A percentile compares a stretch with the other conserved stretches of the same genome.
Evolutionary conservation across 1,140 invertebrate species (phyloP).

Genomic region (Brachionus rubens): DNA sequence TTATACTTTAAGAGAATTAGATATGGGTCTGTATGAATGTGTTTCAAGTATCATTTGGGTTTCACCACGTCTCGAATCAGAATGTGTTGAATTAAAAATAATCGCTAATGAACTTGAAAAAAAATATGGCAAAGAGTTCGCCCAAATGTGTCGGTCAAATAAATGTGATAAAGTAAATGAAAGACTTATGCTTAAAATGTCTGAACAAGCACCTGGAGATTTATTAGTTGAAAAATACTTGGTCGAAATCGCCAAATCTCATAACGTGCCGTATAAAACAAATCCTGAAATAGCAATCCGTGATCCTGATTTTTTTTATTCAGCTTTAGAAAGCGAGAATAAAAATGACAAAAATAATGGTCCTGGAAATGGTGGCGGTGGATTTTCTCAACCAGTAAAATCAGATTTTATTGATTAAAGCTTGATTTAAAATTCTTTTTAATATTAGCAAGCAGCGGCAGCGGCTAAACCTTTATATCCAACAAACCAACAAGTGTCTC

Average conservation of each 20-base stretch:
- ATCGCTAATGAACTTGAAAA: slow-evolving; percentile 78
- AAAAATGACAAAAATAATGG: not conserved
- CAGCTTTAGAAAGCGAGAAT: not conserved
- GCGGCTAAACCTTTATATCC: not conserved
- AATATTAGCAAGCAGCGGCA: not conserved
- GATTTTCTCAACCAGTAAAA: slow-evolving; percentile 4
- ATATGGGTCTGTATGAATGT: slow-evolving; percentile 89
- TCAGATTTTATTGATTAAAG: not conserved
- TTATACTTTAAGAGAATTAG: slow-evolving; percentile 69
- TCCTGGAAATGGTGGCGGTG: not conserved
- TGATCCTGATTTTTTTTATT: slow-evolving; percentile 20
- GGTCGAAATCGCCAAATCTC: slow-evolving; percentile 88
- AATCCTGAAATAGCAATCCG: slow-evolving; percentile 67
- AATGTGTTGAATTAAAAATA: slow-evolving; percentile 62
- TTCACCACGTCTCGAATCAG: slow-evolving; percentile 70
- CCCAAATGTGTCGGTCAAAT: slow-evolving; percentile 52
- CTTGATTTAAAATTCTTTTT: not conserved
- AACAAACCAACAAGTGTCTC: not conserved
- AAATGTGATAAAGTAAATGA: slow-evolving; percentile 69
- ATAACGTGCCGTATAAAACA: slow-evolving; percentile 83
- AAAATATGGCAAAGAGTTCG: slow-evolving; percentile 88
- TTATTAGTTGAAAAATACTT: slow-evolving; percentile 81
- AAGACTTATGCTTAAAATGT: slow-evolving; percentile 68
- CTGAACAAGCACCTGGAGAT: slow-evolving; percentile 90
- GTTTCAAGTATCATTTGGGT: slow-evolving; percentile 95